Percentiles rank a stretch among this genome's conserved stretches.
Conservation (phyloP, 2,888 invertebrate species). For the Lepidochitona cinerea region DNA sequence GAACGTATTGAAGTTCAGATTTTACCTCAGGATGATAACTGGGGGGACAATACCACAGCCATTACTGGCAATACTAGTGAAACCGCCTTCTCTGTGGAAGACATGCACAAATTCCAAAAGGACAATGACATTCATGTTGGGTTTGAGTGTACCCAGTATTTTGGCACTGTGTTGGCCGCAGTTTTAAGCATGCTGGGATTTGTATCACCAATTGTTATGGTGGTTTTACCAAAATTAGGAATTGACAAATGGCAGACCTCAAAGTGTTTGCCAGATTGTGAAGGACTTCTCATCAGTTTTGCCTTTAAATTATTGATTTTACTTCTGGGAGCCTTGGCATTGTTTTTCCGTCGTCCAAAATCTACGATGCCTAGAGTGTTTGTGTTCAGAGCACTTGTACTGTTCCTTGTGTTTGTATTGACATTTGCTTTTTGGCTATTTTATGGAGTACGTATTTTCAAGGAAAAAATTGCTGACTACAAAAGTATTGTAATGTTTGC, state of each 20-base stretch:
- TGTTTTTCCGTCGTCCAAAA: conserved; percentile 87
- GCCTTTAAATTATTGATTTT: conserved; percentile 92
- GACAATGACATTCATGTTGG: conserved; percentile 57
- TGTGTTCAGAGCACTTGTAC: conserved; percentile 89
- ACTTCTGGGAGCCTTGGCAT: conserved; percentile 92
- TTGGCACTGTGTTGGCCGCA: conserved; percentile 85
- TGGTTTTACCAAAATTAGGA: conserved; percentile 87
- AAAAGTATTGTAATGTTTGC: conserved; percentile 93
- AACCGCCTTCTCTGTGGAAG: conserved; percentile 94
- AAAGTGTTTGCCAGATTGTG: conserved; percentile 71
- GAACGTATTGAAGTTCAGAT: conserved; percentile 91
- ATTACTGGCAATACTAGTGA: conserved; percentile 97
- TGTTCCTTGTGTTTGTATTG: conserved; percentile 89
- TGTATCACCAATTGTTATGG: conserved; percentile 94
- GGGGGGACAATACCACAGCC: conserved; percentile 99
- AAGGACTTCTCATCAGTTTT: conserved; percentile 91
- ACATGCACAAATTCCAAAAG: conserved; percentile 72
- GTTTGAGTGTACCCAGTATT: conserved; percentile 75
- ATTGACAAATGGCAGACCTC: conserved; percentile 74
- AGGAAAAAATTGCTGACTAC: conserved; percentile 74
- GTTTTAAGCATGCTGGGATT: conserved; percentile 87
- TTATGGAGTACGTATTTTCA: conserved; percentile 87
- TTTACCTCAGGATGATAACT: conserved; percentile 95
- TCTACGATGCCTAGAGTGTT: conserved; percentile 93
- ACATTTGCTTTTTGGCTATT: conserved; percentile 98